Evolutionary conservation across 2,797 vertebrate genomes (phyloP).

Genomic region (Micropoecilia bifurca): DNA sequence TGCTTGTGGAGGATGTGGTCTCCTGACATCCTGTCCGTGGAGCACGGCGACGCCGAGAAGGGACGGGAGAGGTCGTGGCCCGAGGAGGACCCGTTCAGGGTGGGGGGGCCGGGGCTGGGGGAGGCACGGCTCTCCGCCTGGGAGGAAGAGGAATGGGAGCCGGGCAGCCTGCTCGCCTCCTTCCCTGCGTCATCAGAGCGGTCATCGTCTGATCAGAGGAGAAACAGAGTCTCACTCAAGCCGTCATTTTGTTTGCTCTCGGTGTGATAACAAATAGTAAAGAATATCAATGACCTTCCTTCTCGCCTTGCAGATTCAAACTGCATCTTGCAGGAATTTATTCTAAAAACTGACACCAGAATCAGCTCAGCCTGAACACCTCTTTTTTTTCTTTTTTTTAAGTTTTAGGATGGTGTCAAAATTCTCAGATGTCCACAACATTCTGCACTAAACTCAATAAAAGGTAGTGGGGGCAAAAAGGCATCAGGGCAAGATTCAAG

Average conservation of each 20-base stretch:
- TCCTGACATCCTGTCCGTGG: slow-evolving; percentile 79
- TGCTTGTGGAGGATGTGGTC: slow-evolving; percentile 86
- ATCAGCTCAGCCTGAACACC: slow-evolving; percentile 25
- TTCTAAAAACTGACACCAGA: slow-evolving; percentile 18
- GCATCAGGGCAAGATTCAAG: not conserved
- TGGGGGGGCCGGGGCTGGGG: slow-evolving; percentile 80
- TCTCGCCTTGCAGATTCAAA: slow-evolving; percentile 18
- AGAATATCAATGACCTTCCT: not conserved
- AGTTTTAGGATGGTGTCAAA: slow-evolving; percentile 18
- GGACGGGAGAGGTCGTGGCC: slow-evolving; percentile 81
- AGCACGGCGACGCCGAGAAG: slow-evolving; percentile 88
- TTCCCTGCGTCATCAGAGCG: slow-evolving; percentile 86
- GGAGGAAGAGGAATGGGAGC: slow-evolving; percentile 86
- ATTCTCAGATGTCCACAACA: not conserved
- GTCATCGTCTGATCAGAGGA: slow-evolving; percentile 84
- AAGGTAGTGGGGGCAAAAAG: not conserved
- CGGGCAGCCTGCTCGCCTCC: slow-evolving; percentile 80
- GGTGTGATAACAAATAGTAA: slow-evolving; percentile 4
- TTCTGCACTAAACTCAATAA: not conserved
- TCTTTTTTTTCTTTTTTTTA: not conserved
- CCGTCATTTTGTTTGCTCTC: not conserved
- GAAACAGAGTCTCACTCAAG: slow-evolving; percentile 18
- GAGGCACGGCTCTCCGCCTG: slow-evolving; percentile 83
- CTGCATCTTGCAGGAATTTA: slow-evolving; percentile 19
- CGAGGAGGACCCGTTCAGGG: slow-evolving; percentile 74